These are phyloP conservation scores for Rhinichthys klamathensis DNA, from an alignment of 2,113 vertebrate genomes.

Conservation along the genomic window DNA sequence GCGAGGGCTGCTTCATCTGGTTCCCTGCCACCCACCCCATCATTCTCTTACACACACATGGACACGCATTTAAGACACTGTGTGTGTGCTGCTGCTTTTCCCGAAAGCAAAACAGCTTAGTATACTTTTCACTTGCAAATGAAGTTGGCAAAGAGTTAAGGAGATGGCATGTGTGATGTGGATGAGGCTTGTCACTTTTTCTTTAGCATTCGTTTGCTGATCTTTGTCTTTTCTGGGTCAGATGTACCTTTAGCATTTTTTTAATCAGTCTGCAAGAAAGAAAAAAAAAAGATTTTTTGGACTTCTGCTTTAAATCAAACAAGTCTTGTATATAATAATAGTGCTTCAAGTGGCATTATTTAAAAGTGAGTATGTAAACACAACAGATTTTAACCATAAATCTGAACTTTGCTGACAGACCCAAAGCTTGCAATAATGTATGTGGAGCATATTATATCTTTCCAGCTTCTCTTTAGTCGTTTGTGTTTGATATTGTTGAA, in stretches of 20 bases:
- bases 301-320: slow-evolving; percentile 1
- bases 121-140: slow-evolving; percentile 84
- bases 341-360: background rate
- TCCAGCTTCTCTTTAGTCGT: background rate
- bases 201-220: slow-evolving; percentile 38
- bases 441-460: background rate
- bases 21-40: slow-evolving; percentile 75
- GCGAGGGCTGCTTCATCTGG: slow-evolving; percentile 89
- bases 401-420: background rate
- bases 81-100: slow-evolving; percentile 51
- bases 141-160: slow-evolving; percentile 72
- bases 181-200: slow-evolving; percentile 44
- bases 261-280: background rate
- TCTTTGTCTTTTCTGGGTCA: slow-evolving; percentile 30
- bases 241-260: slow-evolving; percentile 1
- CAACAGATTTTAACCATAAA: background rate
- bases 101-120: slow-evolving; percentile 72
- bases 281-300: background rate
- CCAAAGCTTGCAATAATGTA: background rate
- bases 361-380: background rate
- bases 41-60: slow-evolving; percentile 47
- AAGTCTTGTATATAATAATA: background rate
- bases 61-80: slow-evolving; percentile 5
- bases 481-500: background rate
- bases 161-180: slow-evolving; percentile 60